phyloP scores from a whole-genome alignment of 2,797 vertebrate genomes.

The Xenopus petersii region DNA sequence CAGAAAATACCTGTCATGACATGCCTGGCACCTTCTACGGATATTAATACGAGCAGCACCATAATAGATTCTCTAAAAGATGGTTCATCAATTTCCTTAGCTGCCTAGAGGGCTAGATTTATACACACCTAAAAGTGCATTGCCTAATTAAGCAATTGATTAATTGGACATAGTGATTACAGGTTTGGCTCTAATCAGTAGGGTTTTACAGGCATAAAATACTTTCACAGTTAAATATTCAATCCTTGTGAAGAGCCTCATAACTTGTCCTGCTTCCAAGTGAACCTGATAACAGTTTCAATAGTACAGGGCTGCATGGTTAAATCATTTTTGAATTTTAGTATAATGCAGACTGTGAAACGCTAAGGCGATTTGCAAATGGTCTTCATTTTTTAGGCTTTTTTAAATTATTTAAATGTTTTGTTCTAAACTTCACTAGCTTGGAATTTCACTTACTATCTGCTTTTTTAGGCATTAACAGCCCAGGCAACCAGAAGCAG shows the following conservation, averaged over 20 bases:
- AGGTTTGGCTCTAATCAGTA: constrained; percentile 6
- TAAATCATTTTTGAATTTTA: no score
- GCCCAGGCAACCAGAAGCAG: no score
- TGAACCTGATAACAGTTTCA: no score
- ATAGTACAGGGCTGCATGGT: no score
- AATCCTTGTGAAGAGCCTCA: background rate
- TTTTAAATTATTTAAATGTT: no score
- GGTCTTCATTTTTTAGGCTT: no score
- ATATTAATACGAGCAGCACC: background rate
- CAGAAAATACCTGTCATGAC: background rate
- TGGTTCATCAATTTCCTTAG: constrained; percentile 9
- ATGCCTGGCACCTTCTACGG: background rate
- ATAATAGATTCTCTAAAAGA: constrained; percentile 30
- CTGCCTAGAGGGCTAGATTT: constrained; percentile 16
- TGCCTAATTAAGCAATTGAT: constrained; percentile 53
- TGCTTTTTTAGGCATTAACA: no score
- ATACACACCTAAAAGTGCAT: constrained; percentile 30
- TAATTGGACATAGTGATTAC: constrained; percentile 1
- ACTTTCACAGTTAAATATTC: background rate
- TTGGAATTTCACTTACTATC: no score
- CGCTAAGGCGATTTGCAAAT: no score
- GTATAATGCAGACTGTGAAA: no score
- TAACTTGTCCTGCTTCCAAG: no score
- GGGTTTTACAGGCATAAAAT: constrained; percentile 12
- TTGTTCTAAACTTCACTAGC: no score